Evolutionary conservation across 1,140 invertebrate genomes (phyloP), one percentile per base, ranked within the genome.

Genomic region (Drosophila orosa): DNA sequence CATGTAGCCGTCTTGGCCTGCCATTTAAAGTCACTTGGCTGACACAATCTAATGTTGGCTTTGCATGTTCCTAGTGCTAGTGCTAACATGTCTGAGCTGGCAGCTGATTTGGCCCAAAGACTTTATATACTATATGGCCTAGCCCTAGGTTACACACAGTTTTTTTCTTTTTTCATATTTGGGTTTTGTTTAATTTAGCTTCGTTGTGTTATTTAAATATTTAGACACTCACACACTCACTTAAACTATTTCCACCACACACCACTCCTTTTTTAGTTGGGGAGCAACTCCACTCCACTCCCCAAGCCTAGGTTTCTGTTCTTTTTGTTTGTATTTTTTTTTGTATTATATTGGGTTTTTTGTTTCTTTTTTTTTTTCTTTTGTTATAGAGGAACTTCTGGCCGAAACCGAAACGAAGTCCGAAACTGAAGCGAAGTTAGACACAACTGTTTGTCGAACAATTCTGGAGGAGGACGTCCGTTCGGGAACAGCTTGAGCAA

Each of bases 401-500:
- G 48, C 42, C 57, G 37, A 71, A 24, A 48, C 58, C 74, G 60
- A 65, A 60, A 33, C 50, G 37, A 48, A 60, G 35, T 29, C 57
- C 67, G 73, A 74, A 55, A 59, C 47, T 69, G 19, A 72, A 50
- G 40, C 69, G 56, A 61, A 56, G 61, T 56, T 47, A n/a, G n/a
- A 60, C 39, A 40, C 29, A 40, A 40, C 24, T 55, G 61, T 61
- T 19, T 25, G 17, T 27, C 15, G 5, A n/a, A 52, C 47, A 39
- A 31, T 55, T 66, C 75, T 59, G 57, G 27, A 39, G 27, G 24
- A 68, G 59, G 62, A 80, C 83, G 84, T 87, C 83, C 83, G 84
- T 80, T 89, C 48, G 65, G 76, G 60, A 72, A 44, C 72, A 84
- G 84, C 60, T 82, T 84, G 56, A 89, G 77, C 84, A 87, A 89